Percentiles rank a stretch among this genome's conserved stretches.
Conservation (phyloP, 1,140 invertebrate species). For the Homalodisca vitripennis region DNA sequence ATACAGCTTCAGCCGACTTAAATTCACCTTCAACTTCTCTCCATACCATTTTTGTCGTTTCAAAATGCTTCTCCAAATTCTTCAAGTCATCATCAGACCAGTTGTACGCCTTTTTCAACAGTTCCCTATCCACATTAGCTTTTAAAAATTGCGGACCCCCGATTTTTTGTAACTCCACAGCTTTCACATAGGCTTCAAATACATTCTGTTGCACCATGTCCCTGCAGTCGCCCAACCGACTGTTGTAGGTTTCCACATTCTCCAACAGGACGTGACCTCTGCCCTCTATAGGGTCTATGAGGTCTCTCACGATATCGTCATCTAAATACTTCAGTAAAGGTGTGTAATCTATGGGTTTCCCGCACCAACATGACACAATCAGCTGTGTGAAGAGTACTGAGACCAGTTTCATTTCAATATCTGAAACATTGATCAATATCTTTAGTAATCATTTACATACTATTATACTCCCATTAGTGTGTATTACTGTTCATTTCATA, state of each 20-base stretch:
- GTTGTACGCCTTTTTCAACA: conserved; percentile 1
- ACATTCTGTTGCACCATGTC: conserved; percentile 19
- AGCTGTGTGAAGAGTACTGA: background rate
- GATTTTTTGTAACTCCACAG: background rate
- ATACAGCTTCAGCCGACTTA: background rate
- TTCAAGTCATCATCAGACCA: background rate
- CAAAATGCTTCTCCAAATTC: background rate
- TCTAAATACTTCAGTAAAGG: conserved; percentile 11
- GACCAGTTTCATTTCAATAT: background rate
- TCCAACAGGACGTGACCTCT: background rate
- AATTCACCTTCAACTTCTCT: conserved; percentile 7
- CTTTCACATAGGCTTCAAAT: conserved; percentile 2
- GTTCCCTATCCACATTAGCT: background rate
- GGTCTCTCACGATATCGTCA: background rate
- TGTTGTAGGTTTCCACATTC: background rate
- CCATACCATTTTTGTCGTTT: background rate
- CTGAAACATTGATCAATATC: background rate
- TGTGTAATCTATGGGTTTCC: background rate
- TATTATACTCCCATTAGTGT: background rate
- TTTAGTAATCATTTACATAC: background rate
- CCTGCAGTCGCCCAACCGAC: background rate
- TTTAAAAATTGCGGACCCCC: conserved; percentile 23
- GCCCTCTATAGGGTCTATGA: background rate
- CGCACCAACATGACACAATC: background rate
- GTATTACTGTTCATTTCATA: background rate